Base-by-base conservation (phyloP, 1,140 invertebrate genomes). In the Drosophila sucinea region DNA sequence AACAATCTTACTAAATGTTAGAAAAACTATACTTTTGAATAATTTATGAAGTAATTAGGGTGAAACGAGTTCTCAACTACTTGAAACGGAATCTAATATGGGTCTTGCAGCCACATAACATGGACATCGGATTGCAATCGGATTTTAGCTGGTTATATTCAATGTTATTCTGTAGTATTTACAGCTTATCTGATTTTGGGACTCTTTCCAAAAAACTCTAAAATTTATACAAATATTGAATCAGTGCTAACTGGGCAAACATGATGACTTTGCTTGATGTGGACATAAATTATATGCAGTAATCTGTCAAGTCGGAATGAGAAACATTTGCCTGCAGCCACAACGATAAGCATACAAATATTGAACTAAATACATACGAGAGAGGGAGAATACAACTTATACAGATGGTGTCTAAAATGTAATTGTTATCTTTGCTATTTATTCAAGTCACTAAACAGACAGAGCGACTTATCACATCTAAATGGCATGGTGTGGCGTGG, bases 241-340 rank as follows among this genome's bases (percentile, higher is more conserved):
- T 56, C 44, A 70, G 73, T 64, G 73, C 72, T 68, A 58, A 61
- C 47, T 57, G 32, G 57, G 27, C 33, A 63, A n/a, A 54, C 29
- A 27, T 33, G 73, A 44, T 51, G 23, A 51, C 23, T 27, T 23
- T 51, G 44, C n/a, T 33, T 51, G 25, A 32, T 77, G 73, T 69
- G 55, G 69, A 77, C 68, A 89, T 79, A 79, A 83, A 78, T 80
- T 40, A 79, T 86, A 87, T 83, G 79, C 79, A 82, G 79, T 40
- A 81, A 81, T 58, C 69, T 80, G 73, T 78, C 75, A 77, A 44
- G 40, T 32, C 4, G 30, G 17, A 25, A 51, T 57, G 29, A 72
- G 38, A 60, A 65, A 44, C 35, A 72, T 29, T 67, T 60, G 60
- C 54, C 60, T 83, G 82, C 83, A 87, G 68, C 68, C 65, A 51